phyloP scores from a whole-genome alignment of 2,888 invertebrate genomes.

The Panopea generosa region DNA sequence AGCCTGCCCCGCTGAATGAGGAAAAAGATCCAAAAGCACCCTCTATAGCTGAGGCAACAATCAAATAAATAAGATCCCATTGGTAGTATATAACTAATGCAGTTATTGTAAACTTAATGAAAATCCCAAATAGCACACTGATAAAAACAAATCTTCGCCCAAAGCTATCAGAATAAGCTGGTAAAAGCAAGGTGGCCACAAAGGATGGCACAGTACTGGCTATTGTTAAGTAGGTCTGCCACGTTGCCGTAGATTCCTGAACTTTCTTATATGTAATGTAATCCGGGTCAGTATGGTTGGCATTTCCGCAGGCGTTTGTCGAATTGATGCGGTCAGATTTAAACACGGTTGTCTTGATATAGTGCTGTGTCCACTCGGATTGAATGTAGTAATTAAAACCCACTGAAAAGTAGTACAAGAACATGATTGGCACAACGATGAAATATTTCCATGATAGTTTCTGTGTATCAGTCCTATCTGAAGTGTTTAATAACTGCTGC shows the following conservation, averaged over 20 bases:
- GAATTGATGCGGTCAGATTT: neutral
- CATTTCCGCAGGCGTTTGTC: constrained; percentile 6
- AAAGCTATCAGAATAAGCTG: constrained; percentile 58
- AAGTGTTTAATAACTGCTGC: no score
- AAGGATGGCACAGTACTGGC: constrained; percentile 34
- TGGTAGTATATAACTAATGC: constrained; percentile 55
- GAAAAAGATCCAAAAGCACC: constrained; percentile 44
- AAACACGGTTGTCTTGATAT: constrained; percentile 5
- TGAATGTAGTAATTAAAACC: constrained; percentile 21
- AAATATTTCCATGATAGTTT: constrained; percentile 8
- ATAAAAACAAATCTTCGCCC: constrained; percentile 63
- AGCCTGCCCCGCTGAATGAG: constrained; percentile 21
- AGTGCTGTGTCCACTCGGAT: constrained; percentile 41
- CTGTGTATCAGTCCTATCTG: no score
- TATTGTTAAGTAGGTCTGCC: constrained; percentile 40
- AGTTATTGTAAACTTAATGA: constrained; percentile 26
- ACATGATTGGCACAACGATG: constrained; percentile 10
- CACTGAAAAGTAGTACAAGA: constrained; percentile 13
- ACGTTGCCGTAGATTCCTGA: constrained; percentile 39
- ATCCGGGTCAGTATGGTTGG: constrained; percentile 25
- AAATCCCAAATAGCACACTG: constrained; percentile 33
- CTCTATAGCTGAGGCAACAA: constrained; percentile 44
- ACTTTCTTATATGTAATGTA: constrained; percentile 22
- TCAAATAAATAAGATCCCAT: constrained; percentile 45
- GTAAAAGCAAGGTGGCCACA: constrained; percentile 27